Base-by-base conservation (phyloP, 2,797 vertebrate species). In the Calcarius lapponicus region DNA sequence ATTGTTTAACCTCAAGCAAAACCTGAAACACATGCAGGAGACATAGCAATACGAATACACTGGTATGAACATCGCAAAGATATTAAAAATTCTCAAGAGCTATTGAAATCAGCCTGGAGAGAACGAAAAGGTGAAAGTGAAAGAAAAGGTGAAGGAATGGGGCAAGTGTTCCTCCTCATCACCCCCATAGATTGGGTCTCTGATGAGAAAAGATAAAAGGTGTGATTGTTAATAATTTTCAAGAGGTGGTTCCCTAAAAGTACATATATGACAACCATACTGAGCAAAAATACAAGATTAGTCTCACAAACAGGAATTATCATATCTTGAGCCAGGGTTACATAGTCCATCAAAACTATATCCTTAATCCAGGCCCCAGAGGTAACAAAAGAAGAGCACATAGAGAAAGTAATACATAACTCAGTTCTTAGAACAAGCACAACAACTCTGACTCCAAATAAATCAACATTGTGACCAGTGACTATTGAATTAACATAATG, bases 11-110 rank as follows among this genome's bases (percentile, higher is more conserved):
- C 13, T 53, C 36, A 54, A 70, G 24, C 13, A 69, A 73, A 61
- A 56, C 10, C 17, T 67, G 24, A 56, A 61, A 45, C 17, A 26
- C 8, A 6, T 17, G 32, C 28, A 74, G 28, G 54, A 69, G 25
- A 50, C 10, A 50, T 7, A 50, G 17, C 8, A 45, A 45, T 17
- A 69, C 18, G 12, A 85, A 56, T 50, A 43, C 0, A 0, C 4
- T 22, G 29, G 24, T 51, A 62, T 43, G 20, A 74, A 51, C 25
- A 45, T 24, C 21, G 18, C 32, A 80, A 56, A 17, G 17, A 38
- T 40, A 56, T n/a, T 62, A 14, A 74, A 50, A 80, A 80, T n/a
- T 38, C 36, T 45, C 48, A 67, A 69, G 15, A 74, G 29, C 25
- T 57, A 19, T 20, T 62, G 29, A 56, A 74, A 80, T 24, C 38